Evolutionary conservation across 2,113 vertebrate genomes (phyloP).

Genomic region (Piprites chloris): DNA sequence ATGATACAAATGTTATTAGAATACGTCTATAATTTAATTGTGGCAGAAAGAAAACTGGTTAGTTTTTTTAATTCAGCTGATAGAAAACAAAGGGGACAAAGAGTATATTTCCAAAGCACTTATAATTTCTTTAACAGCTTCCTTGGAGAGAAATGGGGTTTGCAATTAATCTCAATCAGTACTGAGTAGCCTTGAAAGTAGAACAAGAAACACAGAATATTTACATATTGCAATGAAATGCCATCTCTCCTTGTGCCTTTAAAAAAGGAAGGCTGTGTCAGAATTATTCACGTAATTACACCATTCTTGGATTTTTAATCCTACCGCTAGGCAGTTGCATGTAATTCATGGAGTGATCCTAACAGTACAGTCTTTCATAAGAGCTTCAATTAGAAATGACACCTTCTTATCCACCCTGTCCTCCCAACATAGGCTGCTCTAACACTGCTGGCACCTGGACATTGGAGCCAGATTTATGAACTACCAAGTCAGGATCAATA

Average conservation of each 20-base stretch:
- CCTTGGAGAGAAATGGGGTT: not conserved
- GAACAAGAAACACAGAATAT: not conserved
- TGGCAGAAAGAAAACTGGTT: not conserved
- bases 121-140: not conserved
- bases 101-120: not conserved
- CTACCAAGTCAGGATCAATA: not conserved
- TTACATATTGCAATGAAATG: not conserved
- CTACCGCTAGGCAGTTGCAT: rapidly evolving
- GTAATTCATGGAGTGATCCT: not conserved
- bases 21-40: not conserved
- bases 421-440: not conserved
- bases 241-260: not conserved
- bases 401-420: not conserved
- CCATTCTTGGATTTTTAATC: not conserved
- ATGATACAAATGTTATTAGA: not conserved
- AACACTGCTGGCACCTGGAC: not conserved
- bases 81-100: not conserved
- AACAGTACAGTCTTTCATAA: not conserved
- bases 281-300: not conserved
- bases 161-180: not conserved
- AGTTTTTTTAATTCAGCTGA: not conserved
- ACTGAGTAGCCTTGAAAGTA: not conserved
- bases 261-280: not conserved
- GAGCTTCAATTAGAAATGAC: not conserved
- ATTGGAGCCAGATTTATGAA: not conserved